Percentiles rank a stretch among this genome's conserved stretches.
These are phyloP conservation scores for Apamea anceps DNA, from an alignment of 2,888 invertebrate genomes.

Conservation along the genomic window DNA sequence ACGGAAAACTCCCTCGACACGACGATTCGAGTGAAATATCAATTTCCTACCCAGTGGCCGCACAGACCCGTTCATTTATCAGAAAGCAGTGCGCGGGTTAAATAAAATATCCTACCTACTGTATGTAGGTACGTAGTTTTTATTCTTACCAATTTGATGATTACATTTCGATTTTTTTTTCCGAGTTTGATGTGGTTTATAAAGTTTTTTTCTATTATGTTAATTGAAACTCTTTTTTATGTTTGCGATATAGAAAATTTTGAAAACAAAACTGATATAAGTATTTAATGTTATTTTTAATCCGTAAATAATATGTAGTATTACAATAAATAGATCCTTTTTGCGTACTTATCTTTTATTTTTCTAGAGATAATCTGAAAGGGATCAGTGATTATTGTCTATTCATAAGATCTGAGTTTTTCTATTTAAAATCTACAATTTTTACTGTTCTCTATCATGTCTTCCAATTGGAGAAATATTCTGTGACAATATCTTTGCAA, in stretches of 20 bases:
- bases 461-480: neutral
- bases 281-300: neutral
- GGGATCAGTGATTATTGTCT: neutral
- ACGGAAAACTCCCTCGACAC: conserved; percentile 67
- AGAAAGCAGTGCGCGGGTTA: conserved; percentile 72
- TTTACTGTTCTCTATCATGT: too few relatives aligned
- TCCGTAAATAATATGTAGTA: neutral
- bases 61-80: conserved; percentile 80
- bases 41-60: conserved; percentile 82
- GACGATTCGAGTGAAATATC: conserved; percentile 83
- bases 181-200: neutral
- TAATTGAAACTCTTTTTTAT: neutral
- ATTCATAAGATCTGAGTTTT: neutral
- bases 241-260: neutral
- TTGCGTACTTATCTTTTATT: neutral
- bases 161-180: conserved; percentile 44
- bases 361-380: neutral
- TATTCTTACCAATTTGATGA: conserved; percentile 55
- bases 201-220: conserved; percentile 2
- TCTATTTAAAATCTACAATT: neutral
- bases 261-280: neutral
- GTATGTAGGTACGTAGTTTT: conserved; percentile 26
- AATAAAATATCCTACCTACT: conserved; percentile 71
- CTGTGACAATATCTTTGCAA: conserved; percentile 8
- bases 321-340: neutral